Evolutionary conservation across 64 coral and sea anemone species (phyloP), one percentile per base, ranked within the genome.

Genomic region (Actinia equina): DNA sequence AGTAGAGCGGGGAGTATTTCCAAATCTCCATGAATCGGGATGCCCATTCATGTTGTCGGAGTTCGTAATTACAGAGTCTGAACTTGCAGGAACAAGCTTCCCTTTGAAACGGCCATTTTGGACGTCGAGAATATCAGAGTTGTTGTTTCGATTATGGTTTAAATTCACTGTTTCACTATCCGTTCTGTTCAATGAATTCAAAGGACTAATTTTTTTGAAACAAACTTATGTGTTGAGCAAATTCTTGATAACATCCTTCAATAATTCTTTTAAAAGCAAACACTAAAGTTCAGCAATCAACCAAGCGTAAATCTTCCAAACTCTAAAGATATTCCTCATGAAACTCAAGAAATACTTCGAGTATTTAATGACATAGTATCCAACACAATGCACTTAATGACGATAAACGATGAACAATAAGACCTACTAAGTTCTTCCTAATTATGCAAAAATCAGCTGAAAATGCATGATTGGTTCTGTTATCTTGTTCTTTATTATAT

Each of bases 41-140:
- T 62, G n/a, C 43, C 65, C 65, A 12, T 71, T 80, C 16, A 56
- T 44, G 30, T 8, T 92, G 42, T 87, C 49, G 17, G 85, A 86
- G 45, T 86, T 71, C 14, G 94, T 89, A 17, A 96, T 90, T 20
- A 96, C 78, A 1, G 94, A 93, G 86, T 96, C 94, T 67, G 91
- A 88, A 81, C 94, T 96, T 4, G 94, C 85, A 37, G 80, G 88
- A n/a, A 93, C 20, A 70, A 88, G 9, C 61, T 83, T 45, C 62
- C 43, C 44, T 22, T 83, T 84, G 56, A 54, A 53, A 5, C 80
- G 63, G 25, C 87, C 77, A 45, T 86, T 77, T 3, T 87, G 71
- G 41, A 88, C 82, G 22, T 96, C 94, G 18, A 96, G 56, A n/a
- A 93, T 78, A 57, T 96, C 94, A 3, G 91, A 56, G 71, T 91